phyloP scores from a whole-genome alignment of 2,888 invertebrate genomes.

The Seira musarum region DNA sequence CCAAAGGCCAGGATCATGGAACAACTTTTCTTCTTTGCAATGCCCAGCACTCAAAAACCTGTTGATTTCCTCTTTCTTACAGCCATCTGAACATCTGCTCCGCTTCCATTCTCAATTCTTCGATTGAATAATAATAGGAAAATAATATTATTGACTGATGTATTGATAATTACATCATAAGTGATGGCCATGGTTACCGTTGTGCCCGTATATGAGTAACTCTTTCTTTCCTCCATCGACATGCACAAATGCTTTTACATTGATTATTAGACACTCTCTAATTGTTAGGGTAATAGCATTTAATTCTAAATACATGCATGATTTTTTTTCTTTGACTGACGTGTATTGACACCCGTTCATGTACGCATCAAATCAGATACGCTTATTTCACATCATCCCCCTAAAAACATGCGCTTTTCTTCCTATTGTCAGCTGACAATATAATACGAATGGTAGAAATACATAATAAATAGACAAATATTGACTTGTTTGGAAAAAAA shows the following conservation, averaged over 20 bases:
- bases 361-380: background rate
- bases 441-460: background rate
- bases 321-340: constrained; percentile 29
- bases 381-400: background rate
- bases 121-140: background rate
- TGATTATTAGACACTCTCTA: constrained; percentile 10
- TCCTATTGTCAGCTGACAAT: constrained; percentile 7
- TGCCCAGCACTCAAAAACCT: background rate
- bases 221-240: background rate
- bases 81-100: constrained; percentile 10
- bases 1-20: too few relatives aligned
- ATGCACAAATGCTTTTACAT: background rate
- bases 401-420: background rate
- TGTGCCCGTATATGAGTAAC: background rate
- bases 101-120: background rate
- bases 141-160: background rate
- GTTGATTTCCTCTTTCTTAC: constrained; percentile 6
- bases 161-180: constrained; percentile 5
- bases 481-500: constrained; percentile 31
- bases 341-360: constrained; percentile 50
- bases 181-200: too few relatives aligned
- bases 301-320: too few relatives aligned
- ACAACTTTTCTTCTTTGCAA: too few relatives aligned
- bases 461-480: constrained; percentile 45
- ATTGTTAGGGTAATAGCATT: background rate